Percentiles rank a stretch among this genome's conserved stretches.
phyloP scores from a whole-genome alignment of 1,140 invertebrate genomes.

The Parasteatoda tepidariorum region DNA sequence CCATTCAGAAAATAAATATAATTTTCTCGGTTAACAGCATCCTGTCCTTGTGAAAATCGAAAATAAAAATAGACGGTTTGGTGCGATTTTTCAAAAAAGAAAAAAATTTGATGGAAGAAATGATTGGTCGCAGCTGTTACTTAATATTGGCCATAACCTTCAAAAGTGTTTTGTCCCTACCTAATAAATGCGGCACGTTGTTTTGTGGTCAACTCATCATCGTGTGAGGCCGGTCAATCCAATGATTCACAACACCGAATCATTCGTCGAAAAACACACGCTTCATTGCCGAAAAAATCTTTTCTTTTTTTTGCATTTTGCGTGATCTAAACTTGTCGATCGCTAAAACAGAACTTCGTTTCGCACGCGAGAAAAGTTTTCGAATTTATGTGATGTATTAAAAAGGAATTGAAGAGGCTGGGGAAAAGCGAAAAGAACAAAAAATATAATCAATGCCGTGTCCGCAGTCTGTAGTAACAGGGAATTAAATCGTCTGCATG shows the following conservation, averaged over 20 bases:
- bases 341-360: conserved; percentile 23
- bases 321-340: neutral
- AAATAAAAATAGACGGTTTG: too few species aligned
- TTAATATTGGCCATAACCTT: too few species aligned
- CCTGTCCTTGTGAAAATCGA: too few species aligned
- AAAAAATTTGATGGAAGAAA: too few species aligned
- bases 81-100: too few species aligned
- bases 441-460: neutral
- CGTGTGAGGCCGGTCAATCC: conserved; percentile 18
- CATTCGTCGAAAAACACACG: conserved; percentile 27
- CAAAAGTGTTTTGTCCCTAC: too few species aligned
- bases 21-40: too few species aligned
- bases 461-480: neutral
- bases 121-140: too few species aligned
- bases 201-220: conserved; percentile 18
- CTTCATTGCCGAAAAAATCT: neutral
- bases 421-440: too few species aligned
- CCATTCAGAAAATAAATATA: too few species aligned
- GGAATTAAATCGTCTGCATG: neutral
- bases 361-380: neutral
- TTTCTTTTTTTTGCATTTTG: conserved; percentile 4
- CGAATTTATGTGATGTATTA: neutral
- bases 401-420: neutral
- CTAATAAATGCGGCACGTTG: too few species aligned
- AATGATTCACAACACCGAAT: conserved; percentile 25